These are phyloP conservation scores for Ormyrus labotus DNA, from an alignment of 2,888 invertebrate genomes.

Conservation along the genomic window DNA sequence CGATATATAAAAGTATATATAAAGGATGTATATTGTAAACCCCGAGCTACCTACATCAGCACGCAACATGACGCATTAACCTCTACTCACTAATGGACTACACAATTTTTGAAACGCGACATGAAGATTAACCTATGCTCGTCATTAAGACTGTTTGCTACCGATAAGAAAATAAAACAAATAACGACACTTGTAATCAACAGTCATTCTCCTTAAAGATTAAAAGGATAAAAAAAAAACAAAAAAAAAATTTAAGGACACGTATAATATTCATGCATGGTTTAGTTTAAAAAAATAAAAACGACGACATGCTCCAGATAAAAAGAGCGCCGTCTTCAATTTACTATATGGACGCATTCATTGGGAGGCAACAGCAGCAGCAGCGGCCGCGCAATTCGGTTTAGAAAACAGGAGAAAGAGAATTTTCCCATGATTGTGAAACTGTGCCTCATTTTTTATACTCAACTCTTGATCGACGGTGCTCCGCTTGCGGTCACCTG, in stretches of 20 bases:
- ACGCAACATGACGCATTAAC: conserved; percentile 72
- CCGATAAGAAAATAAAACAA: conserved; percentile 66
- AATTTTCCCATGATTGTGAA: conserved; percentile 70
- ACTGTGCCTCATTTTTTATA: conserved; percentile 74
- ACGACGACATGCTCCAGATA: conserved; percentile 29
- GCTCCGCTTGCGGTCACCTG: conserved; percentile 22
- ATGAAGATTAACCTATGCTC: conserved; percentile 73
- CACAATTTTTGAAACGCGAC: conserved; percentile 71
- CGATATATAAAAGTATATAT: conserved; percentile 51
- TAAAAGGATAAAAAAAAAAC: conserved; percentile 51
- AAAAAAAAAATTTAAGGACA: conserved; percentile 69
- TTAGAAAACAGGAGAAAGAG: conserved; percentile 25
- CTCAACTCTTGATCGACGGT: conserved; percentile 66
- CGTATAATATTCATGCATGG: conserved; percentile 75
- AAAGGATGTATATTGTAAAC: conserved; percentile 63
- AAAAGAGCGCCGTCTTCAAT: conserved; percentile 64
- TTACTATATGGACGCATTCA: conserved; percentile 73
- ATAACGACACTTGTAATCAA: conserved; percentile 68
- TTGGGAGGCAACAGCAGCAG: conserved; percentile 71
- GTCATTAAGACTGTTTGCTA: conserved; percentile 75
- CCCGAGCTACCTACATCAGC: conserved; percentile 70
- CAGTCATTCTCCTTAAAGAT: conserved; percentile 61
- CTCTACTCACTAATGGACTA: conserved; percentile 71
- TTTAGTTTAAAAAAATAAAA: conserved; percentile 68
- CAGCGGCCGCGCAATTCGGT: conserved; percentile 65